Base-by-base conservation (phyloP, 2,113 vertebrate genomes). In the Phalacrocorax aristotelis region DNA sequence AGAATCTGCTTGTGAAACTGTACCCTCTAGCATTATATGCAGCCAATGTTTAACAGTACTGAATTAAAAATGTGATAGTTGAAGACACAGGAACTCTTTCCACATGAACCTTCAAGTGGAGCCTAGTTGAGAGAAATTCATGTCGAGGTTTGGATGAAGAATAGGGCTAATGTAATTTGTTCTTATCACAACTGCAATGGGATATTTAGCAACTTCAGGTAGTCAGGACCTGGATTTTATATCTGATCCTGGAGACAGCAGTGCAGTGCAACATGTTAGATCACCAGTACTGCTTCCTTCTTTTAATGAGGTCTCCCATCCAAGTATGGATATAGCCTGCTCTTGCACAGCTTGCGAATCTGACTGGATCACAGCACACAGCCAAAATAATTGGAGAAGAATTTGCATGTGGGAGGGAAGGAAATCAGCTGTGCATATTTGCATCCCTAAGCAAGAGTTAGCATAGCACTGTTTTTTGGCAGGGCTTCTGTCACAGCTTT, bases 1-100 rank as follows among this genome's bases (percentile, higher is more conserved):
- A 86, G 77, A 92, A 76, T 90, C 89, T 90, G 90, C 92, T 79
- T 80, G 22, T 80, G 94, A 75, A 92, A 89, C 80, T 51, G 61
- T 78, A 93, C 80, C 69, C 62, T 75, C 90, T 93, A 77, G 68
- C 87, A 76, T 61, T 69, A 81, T 68, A 57, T 11, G 44, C 69
- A 85, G 86, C 68, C 91, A 85, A 4, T 94, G 88, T 97, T 95
- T 97, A 95, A 89, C 54, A 70, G 76, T 69, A 29, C 76, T 40
- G 27, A 90, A 69, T 77, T 79, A 82, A 79, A 94, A 83, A 49
- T 70, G 61, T 52, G 76, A 76, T 85, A 89, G 81, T 80, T 83
- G 84, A 93, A 96, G 91, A 69, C 65, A 66, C 34, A 10, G 54
- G 49, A 82, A 32, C 32, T 87, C 74, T 89, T 96, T 89, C 91